Conservation (phyloP, 2,113 vertebrate genomes). For the Tragelaphus scriptus region DNA sequence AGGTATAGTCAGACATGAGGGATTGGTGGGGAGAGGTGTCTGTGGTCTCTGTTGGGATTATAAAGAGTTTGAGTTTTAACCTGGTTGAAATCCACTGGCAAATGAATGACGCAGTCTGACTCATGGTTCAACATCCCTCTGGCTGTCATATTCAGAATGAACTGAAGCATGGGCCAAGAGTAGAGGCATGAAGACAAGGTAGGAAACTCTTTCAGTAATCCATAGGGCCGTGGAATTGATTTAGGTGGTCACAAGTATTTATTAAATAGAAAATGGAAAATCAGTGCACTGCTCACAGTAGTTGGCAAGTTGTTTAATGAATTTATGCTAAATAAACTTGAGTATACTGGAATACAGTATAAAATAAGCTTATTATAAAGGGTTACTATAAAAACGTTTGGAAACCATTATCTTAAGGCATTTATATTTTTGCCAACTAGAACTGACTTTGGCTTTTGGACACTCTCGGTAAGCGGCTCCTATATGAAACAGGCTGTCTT, state of each 20-base stretch:
- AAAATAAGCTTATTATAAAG: slow-evolving; percentile 7
- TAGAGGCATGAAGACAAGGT: not conserved
- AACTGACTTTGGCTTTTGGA: not conserved
- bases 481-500: not conserved
- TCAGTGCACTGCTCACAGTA: not conserved
- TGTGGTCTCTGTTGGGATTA: not conserved
- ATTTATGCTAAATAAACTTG: not conserved
- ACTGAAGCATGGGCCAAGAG: not conserved
- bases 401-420: not conserved
- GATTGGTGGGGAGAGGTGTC: not conserved
- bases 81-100: not conserved
- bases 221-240: not conserved
- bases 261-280: not conserved
- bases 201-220: not conserved
- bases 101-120: not conserved
- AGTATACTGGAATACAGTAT: not conserved
- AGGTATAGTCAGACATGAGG: not conserved
- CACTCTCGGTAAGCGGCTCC: not conserved
- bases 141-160: slow-evolving; percentile 11
- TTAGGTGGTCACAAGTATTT: not conserved
- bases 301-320: not conserved
- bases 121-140: not conserved
- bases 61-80: slow-evolving; percentile 3
- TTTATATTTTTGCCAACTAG: not conserved
- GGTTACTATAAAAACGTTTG: not conserved